Base-by-base conservation (phyloP, 2,797 vertebrate genomes). In the Myotis findleyi region DNA sequence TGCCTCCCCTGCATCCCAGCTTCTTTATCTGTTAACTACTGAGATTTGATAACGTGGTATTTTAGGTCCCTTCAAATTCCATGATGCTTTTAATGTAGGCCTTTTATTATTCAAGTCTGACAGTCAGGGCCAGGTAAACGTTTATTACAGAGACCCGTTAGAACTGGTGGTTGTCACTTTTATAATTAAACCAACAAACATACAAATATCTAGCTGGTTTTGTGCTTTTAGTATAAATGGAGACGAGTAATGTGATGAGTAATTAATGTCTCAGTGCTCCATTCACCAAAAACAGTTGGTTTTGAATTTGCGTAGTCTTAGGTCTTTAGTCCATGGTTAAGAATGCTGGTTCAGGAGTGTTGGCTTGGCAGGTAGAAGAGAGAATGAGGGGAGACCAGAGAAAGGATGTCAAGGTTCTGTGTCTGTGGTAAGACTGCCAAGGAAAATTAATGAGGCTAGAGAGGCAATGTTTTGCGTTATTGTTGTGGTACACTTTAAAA, bases 151-250 rank as follows among this genome's bases (percentile, higher is more conserved):
- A 95, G 72, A 92, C 6, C 12, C 5, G 7, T 10, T 53, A 64
- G 38, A 76, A 87, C 49, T 69, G 30, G 8, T 30, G 11, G 55
- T n/a, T 75, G 23, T 93, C 66, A 85, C 94, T 71, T 94, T 93
- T 79, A 73, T 53, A 92, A 83, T 71, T 88, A 88, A 81, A 69
- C 14, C 23, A 81, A 44, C 14, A 71, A 71, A 49, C 18, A 84
- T 49, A 47, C 11, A 75, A 66, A 66, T 73, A 64, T 38, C 5
- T 85, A n/a, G 44, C 27, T 77, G 14, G 77, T 94, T 84, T 62
- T 94, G 20, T 80, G 14, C 20, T 92, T 92, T 90, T 38, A 89
- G n/a, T 80, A 88, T 76, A 85, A 93, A 95, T 49, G 17, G 75
- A 77, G 73, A 73, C 6, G 64, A 87, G 57, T 5, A 73, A 36